These are phyloP conservation scores for Erithacus rubecula DNA, from an alignment of 2,797 vertebrate genomes.

Conservation along the genomic window DNA sequence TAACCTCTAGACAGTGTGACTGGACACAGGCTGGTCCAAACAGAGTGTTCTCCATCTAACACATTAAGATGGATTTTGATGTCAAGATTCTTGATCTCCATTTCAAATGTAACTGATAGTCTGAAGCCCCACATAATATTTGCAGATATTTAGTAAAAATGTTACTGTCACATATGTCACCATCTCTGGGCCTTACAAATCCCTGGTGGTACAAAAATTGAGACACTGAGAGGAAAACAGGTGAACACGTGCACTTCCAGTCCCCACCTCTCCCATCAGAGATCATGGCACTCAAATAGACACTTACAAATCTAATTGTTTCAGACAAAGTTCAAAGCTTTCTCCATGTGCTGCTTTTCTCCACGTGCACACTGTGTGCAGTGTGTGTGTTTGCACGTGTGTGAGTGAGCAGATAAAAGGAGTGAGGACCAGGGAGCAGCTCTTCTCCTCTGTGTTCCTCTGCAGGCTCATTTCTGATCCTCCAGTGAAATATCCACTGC, in stretches of 20 bases:
- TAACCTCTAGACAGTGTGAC: fast-evolving
- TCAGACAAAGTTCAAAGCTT: neutral
- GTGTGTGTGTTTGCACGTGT: fast-evolving
- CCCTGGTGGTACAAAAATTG: neutral
- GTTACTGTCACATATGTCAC: neutral
- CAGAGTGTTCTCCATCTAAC: neutral
- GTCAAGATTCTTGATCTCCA: fast-evolving
- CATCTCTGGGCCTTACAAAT: neutral
- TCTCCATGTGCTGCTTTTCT: fast-evolving
- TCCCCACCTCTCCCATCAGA: neutral
- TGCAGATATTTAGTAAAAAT: neutral
- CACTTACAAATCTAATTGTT: neutral
- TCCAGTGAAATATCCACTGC: fast-evolving
- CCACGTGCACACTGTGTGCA: neutral
- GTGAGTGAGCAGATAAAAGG: neutral
- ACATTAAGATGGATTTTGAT: neutral
- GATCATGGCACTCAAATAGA: fast-evolving
- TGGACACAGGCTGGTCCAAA: neutral
- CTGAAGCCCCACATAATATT: neutral
- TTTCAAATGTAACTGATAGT: neutral
- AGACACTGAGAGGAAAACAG: neutral
- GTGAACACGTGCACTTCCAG: fast-evolving
- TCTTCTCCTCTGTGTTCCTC: neutral
- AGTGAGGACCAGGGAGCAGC: neutral
- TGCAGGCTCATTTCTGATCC: neutral